Base-by-base conservation (phyloP, 2,797 vertebrate genomes). In the Periparus ater region DNA sequence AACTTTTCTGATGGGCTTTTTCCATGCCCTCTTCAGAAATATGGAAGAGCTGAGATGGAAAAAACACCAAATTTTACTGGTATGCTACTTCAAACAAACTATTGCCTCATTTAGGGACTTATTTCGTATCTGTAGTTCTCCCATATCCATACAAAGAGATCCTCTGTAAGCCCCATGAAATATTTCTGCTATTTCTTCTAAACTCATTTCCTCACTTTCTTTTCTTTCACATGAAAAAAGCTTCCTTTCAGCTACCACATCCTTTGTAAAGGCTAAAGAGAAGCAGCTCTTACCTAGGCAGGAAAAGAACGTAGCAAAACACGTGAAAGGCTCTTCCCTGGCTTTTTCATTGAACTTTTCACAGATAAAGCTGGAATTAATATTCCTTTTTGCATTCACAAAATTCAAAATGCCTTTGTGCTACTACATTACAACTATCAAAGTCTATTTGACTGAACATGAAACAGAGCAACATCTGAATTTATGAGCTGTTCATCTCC, bases 391-490 rank as follows among this genome's bases (percentile, higher is more conserved):
- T 63, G 73, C 17, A 81, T 50, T 85, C 88, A 91, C 30, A 90
- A 90, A 96, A 95, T 70, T 85, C 71, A 94, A 92, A 89, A 91
- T 68, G 92, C 67, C 85, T 96, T 92, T 88, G 71, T 85, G 84
- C 27, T 92, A 80, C 74, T 88, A 44, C 75, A 80, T 77, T 91
- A 70, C 36, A 90, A 74, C 47, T 89, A 96, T 94, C 80, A 94
- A 94, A 96, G 87, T 90, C 89, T 94, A 88, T 93, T 32, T 96
- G 60, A 91, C 91, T 67, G 58, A 96, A 92, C 67, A 85, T 44
- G 72, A 93, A 97, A 92, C 65, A 93, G 34, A 93, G 82, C 19
- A 93, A 72, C 61, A 89, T 75, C 60, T 93, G 80, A 85, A 96
- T 96, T 97, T 95, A 78, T 79, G 93, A 96, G 74, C 44, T 88